Evolutionary conservation across 2,113 vertebrate species (phyloP).

Genomic region (Cynocephalus volans): DNA sequence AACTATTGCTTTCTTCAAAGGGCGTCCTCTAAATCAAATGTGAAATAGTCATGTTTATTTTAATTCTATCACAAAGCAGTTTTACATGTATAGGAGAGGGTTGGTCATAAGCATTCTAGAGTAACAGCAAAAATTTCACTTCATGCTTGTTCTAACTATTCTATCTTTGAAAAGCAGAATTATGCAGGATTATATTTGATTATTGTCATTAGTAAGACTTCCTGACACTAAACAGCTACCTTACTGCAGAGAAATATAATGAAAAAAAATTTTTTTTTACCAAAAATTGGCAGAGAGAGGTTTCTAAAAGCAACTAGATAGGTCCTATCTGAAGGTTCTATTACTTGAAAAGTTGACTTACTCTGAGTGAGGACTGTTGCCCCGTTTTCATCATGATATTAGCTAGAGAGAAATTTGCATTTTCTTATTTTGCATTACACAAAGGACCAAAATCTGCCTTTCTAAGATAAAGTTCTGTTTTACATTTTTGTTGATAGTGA

Average conservation of each 20-base stretch:
- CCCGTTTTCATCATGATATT: not conserved
- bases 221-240: conserved; percentile 21
- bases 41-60: not conserved
- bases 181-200: conserved; percentile 13
- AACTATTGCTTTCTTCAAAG: not conserved
- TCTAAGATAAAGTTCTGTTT: not conserved
- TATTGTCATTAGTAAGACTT: not conserved
- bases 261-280: conserved; percentile 39
- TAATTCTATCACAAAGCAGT: not conserved
- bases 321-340: not conserved
- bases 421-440: not conserved
- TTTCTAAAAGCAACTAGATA: conserved; percentile 14
- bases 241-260: conserved; percentile 3
- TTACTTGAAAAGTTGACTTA: conserved; percentile 19
- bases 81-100: not conserved
- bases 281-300: not conserved
- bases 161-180: conserved; percentile 34
- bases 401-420: not conserved
- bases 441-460: not conserved
- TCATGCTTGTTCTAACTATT: not conserved
- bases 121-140: not conserved
- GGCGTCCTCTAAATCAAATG: not conserved
- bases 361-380: fast-evolving
- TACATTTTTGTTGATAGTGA: not conserved
- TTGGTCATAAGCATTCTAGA: not conserved